Percentiles rank a stretch among this genome's conserved stretches.
These are phyloP conservation scores for Enteromius unitaeniatus DNA, from an alignment of 2,797 vertebrate genomes.

Conservation along the genomic window DNA sequence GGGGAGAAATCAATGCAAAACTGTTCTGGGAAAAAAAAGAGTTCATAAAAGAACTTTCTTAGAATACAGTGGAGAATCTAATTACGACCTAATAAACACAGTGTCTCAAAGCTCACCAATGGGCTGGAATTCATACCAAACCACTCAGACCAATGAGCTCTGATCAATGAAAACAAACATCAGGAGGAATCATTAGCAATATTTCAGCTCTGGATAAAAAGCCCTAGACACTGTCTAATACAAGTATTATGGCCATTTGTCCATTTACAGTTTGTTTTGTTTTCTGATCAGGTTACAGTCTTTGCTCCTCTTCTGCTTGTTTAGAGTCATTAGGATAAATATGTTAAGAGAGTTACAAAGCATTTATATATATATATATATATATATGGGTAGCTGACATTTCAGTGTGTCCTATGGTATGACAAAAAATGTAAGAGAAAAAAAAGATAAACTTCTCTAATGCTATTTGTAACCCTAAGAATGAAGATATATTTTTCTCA, in stretches of 20 bases:
- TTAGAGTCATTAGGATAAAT: constrained; percentile 4
- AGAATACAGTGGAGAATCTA: constrained; percentile 46
- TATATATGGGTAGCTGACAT: not conserved
- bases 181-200: constrained; percentile 48
- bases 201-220: constrained; percentile 43
- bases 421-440: too few relatives aligned
- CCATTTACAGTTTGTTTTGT: constrained; percentile 37
- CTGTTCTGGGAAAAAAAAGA: constrained; percentile 34
- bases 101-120: constrained; percentile 30
- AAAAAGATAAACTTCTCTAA: too few relatives aligned
- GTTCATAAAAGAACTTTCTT: constrained; percentile 49
- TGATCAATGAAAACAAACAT: constrained; percentile 52
- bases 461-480: too few relatives aligned
- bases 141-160: constrained; percentile 40
- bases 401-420: too few relatives aligned
- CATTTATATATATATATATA: not conserved
- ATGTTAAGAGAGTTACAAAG: not conserved
- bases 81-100: constrained; percentile 48
- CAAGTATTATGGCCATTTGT: constrained; percentile 33
- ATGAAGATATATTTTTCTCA: too few relatives aligned
- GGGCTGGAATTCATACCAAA: constrained; percentile 41
- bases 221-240: constrained; percentile 17
- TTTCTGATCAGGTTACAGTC: constrained; percentile 28
- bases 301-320: not conserved
- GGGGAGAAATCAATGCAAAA: constrained; percentile 46